Percentiles rank a stretch among this genome's conserved stretches.
Conservation (phyloP, 2,113 vertebrate species). For the Dasypus novemcinctus region DNA sequence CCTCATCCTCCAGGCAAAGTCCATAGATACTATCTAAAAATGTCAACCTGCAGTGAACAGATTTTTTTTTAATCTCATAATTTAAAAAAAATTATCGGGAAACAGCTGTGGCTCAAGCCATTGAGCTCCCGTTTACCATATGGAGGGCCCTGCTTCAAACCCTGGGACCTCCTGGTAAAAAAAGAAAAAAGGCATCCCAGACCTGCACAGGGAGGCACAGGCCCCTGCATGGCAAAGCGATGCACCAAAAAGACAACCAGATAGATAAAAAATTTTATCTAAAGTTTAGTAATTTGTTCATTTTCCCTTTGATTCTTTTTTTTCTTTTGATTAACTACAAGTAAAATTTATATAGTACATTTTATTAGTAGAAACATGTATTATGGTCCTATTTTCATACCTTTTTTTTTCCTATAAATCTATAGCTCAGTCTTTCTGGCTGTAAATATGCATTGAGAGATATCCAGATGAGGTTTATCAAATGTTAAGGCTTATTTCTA, state of each 20-base stretch:
- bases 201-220: too few relatives aligned
- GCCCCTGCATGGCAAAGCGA: too few relatives aligned
- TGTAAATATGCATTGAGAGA: not conserved
- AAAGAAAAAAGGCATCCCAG: too few relatives aligned
- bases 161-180: too few relatives aligned
- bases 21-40: not conserved
- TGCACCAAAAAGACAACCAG: too few relatives aligned
- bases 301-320: not conserved
- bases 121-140: too few relatives aligned
- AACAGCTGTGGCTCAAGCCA: too few relatives aligned
- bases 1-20: not conserved
- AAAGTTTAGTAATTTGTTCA: not conserved
- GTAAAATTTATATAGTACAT: not conserved
- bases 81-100: too few relatives aligned
- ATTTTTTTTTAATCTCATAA: not conserved
- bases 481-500: not conserved
- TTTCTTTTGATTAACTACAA: not conserved
- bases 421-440: not conserved
- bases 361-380: not conserved
- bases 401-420: not conserved
- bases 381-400: not conserved
- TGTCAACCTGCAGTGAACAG: not conserved
- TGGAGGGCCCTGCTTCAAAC: too few relatives aligned
- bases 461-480: not conserved
- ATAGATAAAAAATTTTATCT: too few relatives aligned